Evolutionary conservation across 2,888 invertebrate species (phyloP), one percentile per base, ranked within the genome.

Genomic region (Epinotia ramella): DNA sequence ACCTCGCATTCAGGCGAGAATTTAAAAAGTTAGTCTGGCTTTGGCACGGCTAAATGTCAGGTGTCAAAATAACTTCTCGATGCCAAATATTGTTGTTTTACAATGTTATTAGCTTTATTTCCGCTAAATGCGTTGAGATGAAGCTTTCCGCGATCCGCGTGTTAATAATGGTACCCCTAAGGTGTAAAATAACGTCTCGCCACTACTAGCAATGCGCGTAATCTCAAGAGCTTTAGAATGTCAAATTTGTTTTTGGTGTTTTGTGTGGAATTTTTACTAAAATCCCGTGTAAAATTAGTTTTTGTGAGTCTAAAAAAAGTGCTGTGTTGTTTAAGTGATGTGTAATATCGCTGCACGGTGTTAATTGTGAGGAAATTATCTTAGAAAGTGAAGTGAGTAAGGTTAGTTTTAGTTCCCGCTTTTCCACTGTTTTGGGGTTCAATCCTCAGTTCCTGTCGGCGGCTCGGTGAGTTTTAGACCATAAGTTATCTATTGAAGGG

Each of bases 381-480:
- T 69, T 73, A 76, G 73, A 76, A 76, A 76, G 76, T 76, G 76
- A 68, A 68, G 78, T 77, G 75, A 71, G 67, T 78, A 88, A 93
- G 94, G 93, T 94, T 93, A 93, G 91, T 91, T 93, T 91, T 86
- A 82, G 88, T 93, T 93, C 93, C 92, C 92, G 93, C 93, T 93
- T 86, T 90, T 88, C 86, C 84, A 80, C 81, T 77, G 74, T 77
- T 83, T 81, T 83, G 83, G 86, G 83, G 81, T 80, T 82, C 82
- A 82, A 82, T 79, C 80, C 85, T 82, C 78, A 77, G 78, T 79
- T 87, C 85, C 87, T 84, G 88, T 80, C 88, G 82, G 85, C 94
- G 89, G 93, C 86, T 89, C 85, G 93, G 94, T 94, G 89, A 94
- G 94, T 94, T 88, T 87, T 94, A 94, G 93, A 75, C 62, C 81